phyloP scores from a whole-genome alignment of 64 coral and sea anemone genomes.

The Acropora tenuis region DNA sequence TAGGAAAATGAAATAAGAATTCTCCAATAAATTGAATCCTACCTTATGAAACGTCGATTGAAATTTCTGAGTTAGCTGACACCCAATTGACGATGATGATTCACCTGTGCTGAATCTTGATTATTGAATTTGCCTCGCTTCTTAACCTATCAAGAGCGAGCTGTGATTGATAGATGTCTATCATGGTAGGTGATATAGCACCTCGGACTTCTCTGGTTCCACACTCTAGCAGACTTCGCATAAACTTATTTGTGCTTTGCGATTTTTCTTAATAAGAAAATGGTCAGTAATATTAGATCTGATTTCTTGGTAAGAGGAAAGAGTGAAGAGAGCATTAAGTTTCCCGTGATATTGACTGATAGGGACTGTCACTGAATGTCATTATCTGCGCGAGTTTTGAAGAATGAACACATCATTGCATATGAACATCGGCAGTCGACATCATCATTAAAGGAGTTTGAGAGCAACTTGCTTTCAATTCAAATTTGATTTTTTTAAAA shows the following conservation, averaged over 20 bases:
- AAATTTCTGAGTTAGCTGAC: neutral
- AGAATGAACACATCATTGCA: too few relatives aligned
- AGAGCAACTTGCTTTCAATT: too few relatives aligned
- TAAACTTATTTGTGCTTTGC: constrained; percentile 21
- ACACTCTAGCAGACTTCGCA: neutral
- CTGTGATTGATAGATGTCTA: constrained; percentile 19
- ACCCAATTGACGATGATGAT: neutral
- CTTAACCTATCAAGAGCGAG: neutral
- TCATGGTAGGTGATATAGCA: neutral
- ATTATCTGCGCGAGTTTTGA: too few relatives aligned
- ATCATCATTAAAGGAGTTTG: too few relatives aligned
- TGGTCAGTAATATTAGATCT: neutral
- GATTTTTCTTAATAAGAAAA: neutral
- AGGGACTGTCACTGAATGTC: too few relatives aligned
- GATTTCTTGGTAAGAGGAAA: neutral
- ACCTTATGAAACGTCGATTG: neutral
- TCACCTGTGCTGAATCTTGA: neutral
- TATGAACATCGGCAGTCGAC: too few relatives aligned
- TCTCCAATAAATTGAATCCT: neutral
- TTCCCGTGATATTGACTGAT: too few relatives aligned
- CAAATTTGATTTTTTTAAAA: too few relatives aligned
- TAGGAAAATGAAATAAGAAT: neutral
- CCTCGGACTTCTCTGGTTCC: neutral
- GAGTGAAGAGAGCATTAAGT: neutral
- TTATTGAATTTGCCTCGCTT: constrained; percentile 52